Percentiles rank a stretch among this genome's conserved stretches.
These are phyloP conservation scores for Acrossocheilus fasciatus DNA, from an alignment of 2,797 vertebrate species.

Conservation along the genomic window DNA sequence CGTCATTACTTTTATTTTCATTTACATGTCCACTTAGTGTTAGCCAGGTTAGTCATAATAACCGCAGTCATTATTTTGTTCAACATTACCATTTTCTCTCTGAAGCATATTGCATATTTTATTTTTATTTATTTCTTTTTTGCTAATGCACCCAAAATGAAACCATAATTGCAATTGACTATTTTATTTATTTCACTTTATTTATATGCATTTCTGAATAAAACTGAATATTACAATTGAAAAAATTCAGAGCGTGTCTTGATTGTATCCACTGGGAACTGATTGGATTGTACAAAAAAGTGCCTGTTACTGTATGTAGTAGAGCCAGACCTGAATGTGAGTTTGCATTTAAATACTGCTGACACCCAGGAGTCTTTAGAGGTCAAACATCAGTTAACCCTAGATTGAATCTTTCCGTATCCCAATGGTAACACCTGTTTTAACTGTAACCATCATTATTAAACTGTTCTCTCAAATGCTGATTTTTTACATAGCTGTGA, in stretches of 20 bases:
- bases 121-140: not conserved
- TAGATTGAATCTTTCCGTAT: not conserved
- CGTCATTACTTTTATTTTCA: not conserved
- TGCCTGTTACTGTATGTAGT: not conserved
- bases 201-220: not conserved
- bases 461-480: not conserved
- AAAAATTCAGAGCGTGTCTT: not conserved
- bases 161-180: not conserved
- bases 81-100: not conserved
- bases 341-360: not conserved
- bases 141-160: not conserved
- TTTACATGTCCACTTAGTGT: not conserved
- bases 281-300: not conserved
- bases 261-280: not conserved
- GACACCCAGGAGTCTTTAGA: not conserved
- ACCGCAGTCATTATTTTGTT: not conserved
- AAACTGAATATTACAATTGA: not conserved
- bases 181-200: constrained; percentile 4
- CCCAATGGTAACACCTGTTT: not conserved
- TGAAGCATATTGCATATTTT: not conserved
- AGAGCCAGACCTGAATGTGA: not conserved
- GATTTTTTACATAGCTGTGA: no score
- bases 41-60: not conserved
- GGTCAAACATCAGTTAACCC: not conserved
- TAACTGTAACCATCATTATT: not conserved